Evolutionary conservation across 2,888 invertebrate species (phyloP), one percentile per base, ranked within the genome.

Genomic region (Gastracanthus pulcherrimus): DNA sequence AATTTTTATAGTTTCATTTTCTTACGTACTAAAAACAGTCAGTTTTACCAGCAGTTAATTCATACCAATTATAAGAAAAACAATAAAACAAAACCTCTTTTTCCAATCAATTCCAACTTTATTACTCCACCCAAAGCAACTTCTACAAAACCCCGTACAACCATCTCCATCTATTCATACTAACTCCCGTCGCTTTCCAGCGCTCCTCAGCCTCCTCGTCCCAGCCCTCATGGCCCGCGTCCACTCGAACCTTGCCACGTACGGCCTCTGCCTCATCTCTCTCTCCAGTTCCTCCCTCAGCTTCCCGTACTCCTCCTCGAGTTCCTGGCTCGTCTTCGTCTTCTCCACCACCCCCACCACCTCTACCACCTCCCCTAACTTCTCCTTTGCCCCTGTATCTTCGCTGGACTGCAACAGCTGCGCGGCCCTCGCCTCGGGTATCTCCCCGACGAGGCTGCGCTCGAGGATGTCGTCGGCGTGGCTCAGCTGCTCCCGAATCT

Each of bases 191-290:
- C 19, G 58, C 31, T 67, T 62, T 7, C 3, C 16, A 9, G 29
- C 23, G 23, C 19, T 60, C 16, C 4, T 19, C 41, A 51, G 16
- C 29, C 9, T 31, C 41, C 58, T 79, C 36, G 85, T 83, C 34
- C 86, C 85, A 83, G 84, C 83, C 69, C 76, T 76, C 82, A 84
- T 84, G 23, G 76, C 83, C 9, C 58, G 31, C 9, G 83, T 84
- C 94, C 94, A 94, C 83, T 92, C 91, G 85, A 94, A 94, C 11
- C 88, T 86, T 5, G 92, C 92, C 23, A 89, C 89, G 85, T 92
- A 93, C 0, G 92, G 92, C 90, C 94, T 92, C 0, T 92, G 89
- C 9, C 87, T 87, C 0, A 94, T 92, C 38, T 89, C 93, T 48
- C 86, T 90, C 0, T 87, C 81, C 0, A 93, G 91, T 19, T 87